Percentiles rank a stretch among this genome's conserved stretches.
Evolutionary conservation across 2,113 vertebrate species (phyloP).

Genomic region (Pangasianodon gigas): DNA sequence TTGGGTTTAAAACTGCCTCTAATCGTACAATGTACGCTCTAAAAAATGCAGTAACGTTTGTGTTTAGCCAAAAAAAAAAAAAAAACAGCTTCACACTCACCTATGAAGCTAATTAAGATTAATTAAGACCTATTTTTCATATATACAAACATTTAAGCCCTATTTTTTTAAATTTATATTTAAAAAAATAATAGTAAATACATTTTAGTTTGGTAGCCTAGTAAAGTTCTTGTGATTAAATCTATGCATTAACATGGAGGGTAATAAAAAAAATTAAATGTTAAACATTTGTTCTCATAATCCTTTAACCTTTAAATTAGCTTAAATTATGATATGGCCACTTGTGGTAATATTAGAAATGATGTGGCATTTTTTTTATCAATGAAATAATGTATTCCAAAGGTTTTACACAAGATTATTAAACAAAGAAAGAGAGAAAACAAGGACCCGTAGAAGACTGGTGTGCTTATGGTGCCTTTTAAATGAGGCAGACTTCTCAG

Average conservation of each 20-base stretch:
- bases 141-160: background rate
- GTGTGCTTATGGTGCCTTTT: background rate
- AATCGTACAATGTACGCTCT: background rate
- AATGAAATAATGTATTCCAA: background rate
- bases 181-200: background rate
- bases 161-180: background rate
- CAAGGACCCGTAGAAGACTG: background rate
- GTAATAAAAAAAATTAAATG: background rate
- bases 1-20: background rate
- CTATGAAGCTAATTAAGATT: background rate
- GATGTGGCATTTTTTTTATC: background rate
- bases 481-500: background rate
- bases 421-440: background rate
- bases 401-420: background rate
- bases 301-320: background rate
- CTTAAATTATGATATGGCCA: background rate
- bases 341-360: background rate
- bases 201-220: background rate
- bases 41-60: background rate
- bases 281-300: background rate
- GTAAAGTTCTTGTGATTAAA: background rate
- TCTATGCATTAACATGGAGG: background rate
- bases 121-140: too few relatives aligned
- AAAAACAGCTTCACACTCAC: background rate
- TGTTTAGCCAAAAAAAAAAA: background rate